Base-by-base conservation (phyloP, 2,113 vertebrate species). In the Ameiurus melas region DNA sequence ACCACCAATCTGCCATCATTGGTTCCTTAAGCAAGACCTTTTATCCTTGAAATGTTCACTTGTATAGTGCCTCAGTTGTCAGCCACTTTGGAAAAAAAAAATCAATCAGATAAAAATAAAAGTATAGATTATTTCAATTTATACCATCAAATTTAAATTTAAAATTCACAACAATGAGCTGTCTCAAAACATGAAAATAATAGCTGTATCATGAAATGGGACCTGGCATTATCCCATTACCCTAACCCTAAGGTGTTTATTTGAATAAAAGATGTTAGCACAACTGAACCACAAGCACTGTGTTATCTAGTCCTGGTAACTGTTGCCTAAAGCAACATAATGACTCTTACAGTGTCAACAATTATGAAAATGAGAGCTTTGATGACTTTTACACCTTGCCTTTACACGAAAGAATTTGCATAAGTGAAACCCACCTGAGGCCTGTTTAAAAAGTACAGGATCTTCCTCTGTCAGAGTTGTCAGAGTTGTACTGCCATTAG, bases 341-440 rank as follows among this genome's bases (percentile, higher is more conserved):
- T 58, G 12, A 36, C 75, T 36, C 19, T 33, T 5, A 33, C 10
- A 71, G 19, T 84, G 17, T 57, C 82, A 77, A 60, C 53, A 71
- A 83, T 85, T 87, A 90, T 86, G 57, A 47, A 90, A 90, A 86
- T 66, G 55, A 85, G 77, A 81, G 70, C 27, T 58, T 70, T 64
- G 85, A 33, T 39, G 33, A 43, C 22, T 43, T 57, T 16, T 33
- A 68, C 77, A 55, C 60, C 78, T 85, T 86, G 84, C 16, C 3
- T 62, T 86, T 75, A 53, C 12, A 27, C 77, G 4, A 62, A 39
- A 78, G 43, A 83, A 30, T 88, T 85, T 90, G 77, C 86, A 83
- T 86, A 68, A 77, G n/a, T 83, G 39, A 73, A 73, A 60, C 33
- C 68, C 2, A 53, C 25, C 55, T 7, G 27, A 60, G 33, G 55